Evolutionary conservation across 2,888 invertebrate species (phyloP), one percentile per base, ranked within the genome.

Genomic region (Neria commutata): DNA sequence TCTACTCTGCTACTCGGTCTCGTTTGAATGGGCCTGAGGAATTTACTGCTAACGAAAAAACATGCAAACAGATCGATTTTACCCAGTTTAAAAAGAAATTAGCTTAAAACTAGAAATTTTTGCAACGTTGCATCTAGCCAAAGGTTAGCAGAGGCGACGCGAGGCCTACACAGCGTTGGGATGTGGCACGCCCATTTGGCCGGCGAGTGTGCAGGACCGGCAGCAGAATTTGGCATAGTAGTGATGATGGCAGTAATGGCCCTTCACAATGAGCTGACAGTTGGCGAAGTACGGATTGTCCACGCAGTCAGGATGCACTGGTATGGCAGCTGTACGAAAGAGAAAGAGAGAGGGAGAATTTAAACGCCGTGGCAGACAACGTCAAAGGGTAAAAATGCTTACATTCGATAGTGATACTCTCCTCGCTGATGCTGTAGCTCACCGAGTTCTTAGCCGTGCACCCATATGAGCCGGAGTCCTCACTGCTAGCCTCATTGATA

Each of bases 141-240:
- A n/a, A n/a, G n/a, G n/a, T n/a, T n/a, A n/a, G n/a, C n/a, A n/a
- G n/a, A n/a, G n/a, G n/a, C n/a, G n/a, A n/a, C n/a, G n/a, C 47
- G 21, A 48, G 8, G 24, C 50, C 55, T 75, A 77, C 63, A 79
- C 62, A 49, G 72, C 72, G 67, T 80, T 80, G 26, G 79, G 79
- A 70, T 80, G 79, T 21, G 67, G 62, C 60, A 63, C 61, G 54
- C 66, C 61, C 16, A 94, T 82, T 76, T 91, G 91, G 1, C 94
- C 94, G 0, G 94, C 93, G 77, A 91, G 85, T 61, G 94, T 92
- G 80, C 97, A 97, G 1, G 95, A 94, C 79, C 90, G 88, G 83
- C 97, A 98, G 83, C 97, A 98, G 87, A 95, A 95, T 82, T 86
- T 87, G 66, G 94, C 93, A 82, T 97, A 98, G 83, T 95, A 97